Conservation (phyloP, 2,888 invertebrate genomes). For the Iphiclides podalirius region DNA sequence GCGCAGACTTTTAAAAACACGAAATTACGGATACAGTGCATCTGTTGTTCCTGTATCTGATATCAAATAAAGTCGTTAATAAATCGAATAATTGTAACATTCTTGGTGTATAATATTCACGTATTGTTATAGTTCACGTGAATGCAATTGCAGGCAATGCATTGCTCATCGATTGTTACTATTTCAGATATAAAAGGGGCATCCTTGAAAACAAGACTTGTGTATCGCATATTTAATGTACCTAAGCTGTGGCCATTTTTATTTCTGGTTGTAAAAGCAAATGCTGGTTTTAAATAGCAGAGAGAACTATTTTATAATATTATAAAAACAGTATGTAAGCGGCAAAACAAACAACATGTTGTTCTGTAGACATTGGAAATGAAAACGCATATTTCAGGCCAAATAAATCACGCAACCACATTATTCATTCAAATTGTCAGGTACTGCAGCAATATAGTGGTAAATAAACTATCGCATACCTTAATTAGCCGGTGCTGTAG, state of each 20-base stretch:
- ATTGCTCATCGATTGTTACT: constrained; percentile 16
- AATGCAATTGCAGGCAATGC: no score
- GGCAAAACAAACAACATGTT: neutral
- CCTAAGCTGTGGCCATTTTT: neutral
- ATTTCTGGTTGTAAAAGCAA: neutral
- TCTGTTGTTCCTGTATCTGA: no score
- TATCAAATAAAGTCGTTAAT: no score
- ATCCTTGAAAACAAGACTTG: constrained; percentile 13
- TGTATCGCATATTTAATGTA: constrained; percentile 14
- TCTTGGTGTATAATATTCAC: no score
- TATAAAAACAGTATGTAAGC: neutral
- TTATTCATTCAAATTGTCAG: constrained; percentile 7
- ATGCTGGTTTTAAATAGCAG: neutral
- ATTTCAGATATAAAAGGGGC: constrained; percentile 11
- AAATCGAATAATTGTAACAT: no score
- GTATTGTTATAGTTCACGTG: no score
- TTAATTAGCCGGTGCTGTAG: neutral
- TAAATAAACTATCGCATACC: neutral
- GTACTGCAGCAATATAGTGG: neutral
- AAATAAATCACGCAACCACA: neutral
- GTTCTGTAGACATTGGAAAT: neutral
- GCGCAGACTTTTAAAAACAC: no score
- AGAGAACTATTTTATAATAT: neutral
- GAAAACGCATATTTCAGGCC: neutral
- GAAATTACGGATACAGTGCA: no score